phyloP scores from a whole-genome alignment of 2,113 vertebrate genomes.

The Taxidea taxus region DNA sequence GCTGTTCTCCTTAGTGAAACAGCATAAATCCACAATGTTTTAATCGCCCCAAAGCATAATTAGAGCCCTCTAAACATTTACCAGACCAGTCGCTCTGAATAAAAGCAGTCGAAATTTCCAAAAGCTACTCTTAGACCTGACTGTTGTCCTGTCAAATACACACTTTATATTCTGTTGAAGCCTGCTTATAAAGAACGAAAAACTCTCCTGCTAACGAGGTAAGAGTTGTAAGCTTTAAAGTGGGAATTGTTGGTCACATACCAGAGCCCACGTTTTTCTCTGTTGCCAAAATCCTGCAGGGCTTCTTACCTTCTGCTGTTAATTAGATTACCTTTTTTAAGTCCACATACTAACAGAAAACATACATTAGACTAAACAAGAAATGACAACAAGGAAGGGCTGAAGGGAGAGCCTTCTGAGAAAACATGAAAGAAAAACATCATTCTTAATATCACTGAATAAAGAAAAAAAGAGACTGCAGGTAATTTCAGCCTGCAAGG shows the following conservation, averaged over 20 bases:
- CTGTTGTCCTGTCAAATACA: conserved; percentile 61
- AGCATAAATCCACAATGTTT: conserved; percentile 79
- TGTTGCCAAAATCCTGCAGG: conserved; percentile 79
- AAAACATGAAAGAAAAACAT: conserved; percentile 54
- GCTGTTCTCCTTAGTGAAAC: conserved; percentile 75
- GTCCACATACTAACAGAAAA: conserved; percentile 76
- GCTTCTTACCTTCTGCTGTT: conserved; percentile 81
- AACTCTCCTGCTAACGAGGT: conserved; percentile 78
- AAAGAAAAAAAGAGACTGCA: background rate
- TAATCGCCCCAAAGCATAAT: conserved; percentile 81
- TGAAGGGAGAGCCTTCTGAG: conserved; percentile 65
- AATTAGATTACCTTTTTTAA: conserved; percentile 81
- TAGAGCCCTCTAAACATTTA: conserved; percentile 82
- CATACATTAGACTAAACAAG: conserved; percentile 83
- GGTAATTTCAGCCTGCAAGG: conserved; percentile 14
- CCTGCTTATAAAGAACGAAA: conserved; percentile 71
- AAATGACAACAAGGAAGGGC: conserved; percentile 64
- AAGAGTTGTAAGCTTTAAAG: conserved; percentile 77
- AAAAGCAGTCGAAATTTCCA: conserved; percentile 72
- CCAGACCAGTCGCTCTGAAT: conserved; percentile 79
- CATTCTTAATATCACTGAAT: conserved; percentile 35
- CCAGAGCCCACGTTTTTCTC: conserved; percentile 64
- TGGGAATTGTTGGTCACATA: conserved; percentile 79
- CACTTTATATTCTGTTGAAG: conserved; percentile 70
- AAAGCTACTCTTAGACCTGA: conserved; percentile 70